phyloP scores from a whole-genome alignment of 2,888 invertebrate species.

The Cryptophagus acutangulus region DNA sequence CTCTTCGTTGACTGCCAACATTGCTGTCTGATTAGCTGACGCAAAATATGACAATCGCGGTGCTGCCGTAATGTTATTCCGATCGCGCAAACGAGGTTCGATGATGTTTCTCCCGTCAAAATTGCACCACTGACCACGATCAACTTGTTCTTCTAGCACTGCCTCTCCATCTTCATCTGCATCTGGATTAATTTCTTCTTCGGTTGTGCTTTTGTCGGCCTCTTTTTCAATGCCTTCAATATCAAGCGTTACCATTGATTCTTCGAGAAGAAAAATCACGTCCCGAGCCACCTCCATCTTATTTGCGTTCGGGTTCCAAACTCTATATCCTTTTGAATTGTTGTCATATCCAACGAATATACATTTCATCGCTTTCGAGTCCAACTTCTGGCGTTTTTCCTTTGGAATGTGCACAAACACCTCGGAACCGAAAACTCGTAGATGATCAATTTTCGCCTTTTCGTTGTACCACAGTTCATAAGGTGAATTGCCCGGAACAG shows the following conservation, averaged over 20 bases:
- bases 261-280: slow-evolving; percentile 21
- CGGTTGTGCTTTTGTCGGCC: not conserved
- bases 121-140: not conserved
- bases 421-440: slow-evolving; percentile 23
- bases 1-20: not conserved
- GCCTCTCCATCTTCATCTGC: not conserved
- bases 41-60: not conserved
- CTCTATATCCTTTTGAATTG: slow-evolving; percentile 22
- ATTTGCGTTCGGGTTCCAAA: slow-evolving; percentile 21
- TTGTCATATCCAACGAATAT: slow-evolving; percentile 20
- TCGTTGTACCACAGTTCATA: slow-evolving; percentile 13
- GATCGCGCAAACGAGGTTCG: too few relatives aligned
- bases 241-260: not conserved
- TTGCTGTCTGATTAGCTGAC: not conserved
- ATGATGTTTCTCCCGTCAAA: not conserved
- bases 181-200: not conserved
- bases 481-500: not conserved
- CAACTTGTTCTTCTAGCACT: not conserved
- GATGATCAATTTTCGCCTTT: slow-evolving; percentile 20
- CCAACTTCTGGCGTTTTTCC: slow-evolving; percentile 14
- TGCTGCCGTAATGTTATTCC: not conserved
- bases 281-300: slow-evolving; percentile 26
- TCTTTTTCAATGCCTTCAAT: not conserved
- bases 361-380: slow-evolving; percentile 14
- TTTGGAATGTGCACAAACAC: slow-evolving; percentile 16